Conservation (phyloP, 2,888 invertebrate species). For the Limnephilus marmoratus region DNA sequence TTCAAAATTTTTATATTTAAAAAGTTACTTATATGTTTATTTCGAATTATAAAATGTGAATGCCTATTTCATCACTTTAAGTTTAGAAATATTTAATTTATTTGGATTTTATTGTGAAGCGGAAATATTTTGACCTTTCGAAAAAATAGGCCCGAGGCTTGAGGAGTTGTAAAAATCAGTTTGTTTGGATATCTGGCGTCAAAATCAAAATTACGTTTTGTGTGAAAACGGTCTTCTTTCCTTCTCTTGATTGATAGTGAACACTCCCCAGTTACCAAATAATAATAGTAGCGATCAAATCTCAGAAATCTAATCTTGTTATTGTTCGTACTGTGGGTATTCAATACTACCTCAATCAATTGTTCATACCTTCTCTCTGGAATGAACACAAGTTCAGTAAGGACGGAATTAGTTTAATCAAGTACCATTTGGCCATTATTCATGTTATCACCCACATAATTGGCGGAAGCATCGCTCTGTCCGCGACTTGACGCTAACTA, state of each 20-base stretch:
- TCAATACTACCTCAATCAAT: background rate
- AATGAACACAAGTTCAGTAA: background rate
- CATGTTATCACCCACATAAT: constrained; percentile 29
- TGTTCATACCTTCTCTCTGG: background rate
- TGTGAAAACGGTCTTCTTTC: too few relatives aligned
- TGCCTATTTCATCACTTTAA: too few relatives aligned
- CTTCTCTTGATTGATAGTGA: background rate
- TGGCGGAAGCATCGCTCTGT: constrained; percentile 34
- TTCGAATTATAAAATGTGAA: too few relatives aligned
- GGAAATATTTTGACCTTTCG: too few relatives aligned
- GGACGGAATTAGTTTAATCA: background rate
- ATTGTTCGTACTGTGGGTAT: background rate
- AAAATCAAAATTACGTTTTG: too few relatives aligned
- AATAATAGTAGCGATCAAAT: background rate
- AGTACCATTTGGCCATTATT: background rate
- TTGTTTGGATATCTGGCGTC: too few relatives aligned
- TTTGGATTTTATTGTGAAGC: too few relatives aligned
- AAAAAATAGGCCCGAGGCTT: too few relatives aligned
- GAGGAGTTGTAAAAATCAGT: too few relatives aligned
- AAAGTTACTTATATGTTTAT: too few relatives aligned
- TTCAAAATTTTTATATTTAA: too few relatives aligned
- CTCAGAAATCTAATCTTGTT: background rate
- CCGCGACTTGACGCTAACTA: constrained; percentile 33
- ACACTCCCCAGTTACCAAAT: background rate
- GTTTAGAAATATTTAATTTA: too few relatives aligned